Evolutionary conservation across 2,113 vertebrate genomes (phyloP).

Genomic region (Gadus macrocephalus): DNA sequence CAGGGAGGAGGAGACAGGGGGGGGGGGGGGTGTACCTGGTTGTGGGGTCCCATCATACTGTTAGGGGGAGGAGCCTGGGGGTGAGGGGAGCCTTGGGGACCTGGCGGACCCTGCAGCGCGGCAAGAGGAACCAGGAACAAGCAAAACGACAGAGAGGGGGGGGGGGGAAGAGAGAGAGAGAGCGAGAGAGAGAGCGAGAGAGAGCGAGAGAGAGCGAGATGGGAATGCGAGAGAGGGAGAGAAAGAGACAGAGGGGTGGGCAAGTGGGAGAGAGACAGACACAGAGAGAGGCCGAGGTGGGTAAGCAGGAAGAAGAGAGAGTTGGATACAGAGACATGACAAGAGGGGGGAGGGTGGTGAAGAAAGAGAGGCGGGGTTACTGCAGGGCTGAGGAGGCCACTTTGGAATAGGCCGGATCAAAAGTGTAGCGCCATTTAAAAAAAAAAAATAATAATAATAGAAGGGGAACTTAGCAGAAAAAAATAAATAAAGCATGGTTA

Average conservation of each 20-base stretch:
- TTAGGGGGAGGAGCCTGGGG: slow-evolving; percentile 99
- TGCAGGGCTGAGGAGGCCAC: slow-evolving; percentile 57
- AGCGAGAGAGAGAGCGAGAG: slow-evolving; percentile 12
- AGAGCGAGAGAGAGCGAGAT: background rate
- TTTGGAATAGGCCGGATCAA: slow-evolving; percentile 42
- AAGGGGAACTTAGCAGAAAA: background rate
- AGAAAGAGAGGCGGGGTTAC: slow-evolving; percentile 64
- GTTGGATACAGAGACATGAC: slow-evolving; percentile 29
- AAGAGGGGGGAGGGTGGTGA: slow-evolving; percentile 8
- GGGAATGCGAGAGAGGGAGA: slow-evolving; percentile 24
- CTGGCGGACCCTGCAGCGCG: slow-evolving; percentile 94
- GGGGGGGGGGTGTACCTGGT: slow-evolving; percentile 84
- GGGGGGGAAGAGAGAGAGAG: slow-evolving; percentile 23
- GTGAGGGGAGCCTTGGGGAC: slow-evolving; percentile 99
- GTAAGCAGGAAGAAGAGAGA: slow-evolving; percentile 14
- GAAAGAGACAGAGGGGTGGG: slow-evolving; percentile 26
- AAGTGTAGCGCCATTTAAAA: slow-evolving; percentile 30
- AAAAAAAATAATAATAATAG: slow-evolving; percentile 25
- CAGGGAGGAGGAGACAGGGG: slow-evolving; percentile 37
- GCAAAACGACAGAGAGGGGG: slow-evolving; percentile 37
- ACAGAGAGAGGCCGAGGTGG: slow-evolving; percentile 29
- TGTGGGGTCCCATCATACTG: slow-evolving; percentile 99
- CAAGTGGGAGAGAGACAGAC: slow-evolving; percentile 16
- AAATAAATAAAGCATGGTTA: no score
- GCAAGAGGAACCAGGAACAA: slow-evolving; percentile 76